Conservation (phyloP, 2,888 invertebrate species). For the Drosophila monieri region DNA sequence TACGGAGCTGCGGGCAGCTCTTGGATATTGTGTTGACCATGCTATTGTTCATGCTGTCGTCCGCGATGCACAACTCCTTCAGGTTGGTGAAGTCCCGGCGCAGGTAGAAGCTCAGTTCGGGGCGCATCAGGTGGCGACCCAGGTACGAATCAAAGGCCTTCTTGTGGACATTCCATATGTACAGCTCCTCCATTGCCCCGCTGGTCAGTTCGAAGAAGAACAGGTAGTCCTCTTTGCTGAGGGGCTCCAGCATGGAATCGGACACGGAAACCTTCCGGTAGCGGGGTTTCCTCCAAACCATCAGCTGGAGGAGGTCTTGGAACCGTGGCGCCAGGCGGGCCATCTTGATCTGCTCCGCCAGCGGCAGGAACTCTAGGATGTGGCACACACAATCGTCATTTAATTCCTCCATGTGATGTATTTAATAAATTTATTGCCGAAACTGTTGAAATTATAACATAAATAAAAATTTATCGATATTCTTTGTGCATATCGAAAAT, state of each 20-base stretch:
- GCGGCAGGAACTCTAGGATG: slow-evolving; percentile 58
- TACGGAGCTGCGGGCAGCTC: slow-evolving; percentile 50
- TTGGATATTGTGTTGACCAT: slow-evolving; percentile 60
- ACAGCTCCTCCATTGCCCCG: slow-evolving; percentile 59
- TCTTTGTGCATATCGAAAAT: no score
- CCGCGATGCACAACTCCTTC: slow-evolving; percentile 60
- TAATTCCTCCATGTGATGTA: slow-evolving; percentile 46
- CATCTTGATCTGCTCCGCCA: slow-evolving; percentile 63
- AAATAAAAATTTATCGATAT: no score
- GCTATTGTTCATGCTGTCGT: slow-evolving; percentile 63
- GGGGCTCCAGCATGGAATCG: slow-evolving; percentile 51
- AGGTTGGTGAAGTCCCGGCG: slow-evolving; percentile 55
- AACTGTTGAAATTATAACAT: no score
- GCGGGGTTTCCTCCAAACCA: slow-evolving; percentile 60
- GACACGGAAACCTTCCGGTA: slow-evolving; percentile 64
- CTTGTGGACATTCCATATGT: slow-evolving; percentile 68
- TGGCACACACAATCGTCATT: slow-evolving; percentile 64
- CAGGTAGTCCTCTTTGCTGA: slow-evolving; percentile 61
- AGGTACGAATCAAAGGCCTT: slow-evolving; percentile 63
- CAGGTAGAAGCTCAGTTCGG: slow-evolving; percentile 60
- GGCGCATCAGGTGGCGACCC: slow-evolving; percentile 57
- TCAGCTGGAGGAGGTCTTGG: slow-evolving; percentile 48
- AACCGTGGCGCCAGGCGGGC: slow-evolving; percentile 56
- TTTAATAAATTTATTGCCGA: not conserved
- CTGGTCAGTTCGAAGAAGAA: slow-evolving; percentile 64